These are phyloP conservation scores for Nothocercus nigrocapillus DNA, from an alignment of 2,113 vertebrate species.

Conservation along the genomic window DNA sequence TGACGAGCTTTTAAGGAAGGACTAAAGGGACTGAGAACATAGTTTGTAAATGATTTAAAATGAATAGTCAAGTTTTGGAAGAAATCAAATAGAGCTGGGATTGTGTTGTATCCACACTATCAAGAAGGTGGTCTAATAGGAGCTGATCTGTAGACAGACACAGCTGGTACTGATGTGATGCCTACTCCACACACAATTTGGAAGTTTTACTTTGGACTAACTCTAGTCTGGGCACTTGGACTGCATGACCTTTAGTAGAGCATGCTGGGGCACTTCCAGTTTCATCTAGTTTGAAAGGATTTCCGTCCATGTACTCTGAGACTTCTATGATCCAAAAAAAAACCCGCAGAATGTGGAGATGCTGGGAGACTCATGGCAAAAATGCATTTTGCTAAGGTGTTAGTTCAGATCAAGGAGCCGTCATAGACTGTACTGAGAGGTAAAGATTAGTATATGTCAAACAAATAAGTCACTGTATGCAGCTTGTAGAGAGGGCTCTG, in stretches of 20 bases:
- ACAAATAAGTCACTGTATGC: neutral
- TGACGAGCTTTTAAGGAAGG: neutral
- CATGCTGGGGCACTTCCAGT: neutral
- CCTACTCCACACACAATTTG: neutral
- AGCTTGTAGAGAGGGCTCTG: neutral
- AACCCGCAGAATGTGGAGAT: rapidly evolving
- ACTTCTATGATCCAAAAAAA: neutral
- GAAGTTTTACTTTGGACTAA: neutral
- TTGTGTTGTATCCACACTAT: neutral
- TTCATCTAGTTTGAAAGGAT: neutral
- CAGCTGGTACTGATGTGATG: neutral
- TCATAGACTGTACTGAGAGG: neutral
- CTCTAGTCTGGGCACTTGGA: neutral
- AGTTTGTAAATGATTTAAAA: neutral
- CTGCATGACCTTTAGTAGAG: neutral
- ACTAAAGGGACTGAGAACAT: neutral
- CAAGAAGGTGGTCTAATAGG: neutral
- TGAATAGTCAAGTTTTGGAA: neutral
- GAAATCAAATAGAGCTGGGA: neutral
- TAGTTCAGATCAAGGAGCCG: neutral
- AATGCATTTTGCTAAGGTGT: neutral
- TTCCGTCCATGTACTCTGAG: rapidly evolving
- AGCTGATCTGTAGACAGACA: neutral
- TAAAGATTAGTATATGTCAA: neutral
- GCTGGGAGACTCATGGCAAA: neutral